Evolutionary conservation across 2,113 vertebrate genomes (phyloP).

Genomic region (Corythaixoides concolor): DNA sequence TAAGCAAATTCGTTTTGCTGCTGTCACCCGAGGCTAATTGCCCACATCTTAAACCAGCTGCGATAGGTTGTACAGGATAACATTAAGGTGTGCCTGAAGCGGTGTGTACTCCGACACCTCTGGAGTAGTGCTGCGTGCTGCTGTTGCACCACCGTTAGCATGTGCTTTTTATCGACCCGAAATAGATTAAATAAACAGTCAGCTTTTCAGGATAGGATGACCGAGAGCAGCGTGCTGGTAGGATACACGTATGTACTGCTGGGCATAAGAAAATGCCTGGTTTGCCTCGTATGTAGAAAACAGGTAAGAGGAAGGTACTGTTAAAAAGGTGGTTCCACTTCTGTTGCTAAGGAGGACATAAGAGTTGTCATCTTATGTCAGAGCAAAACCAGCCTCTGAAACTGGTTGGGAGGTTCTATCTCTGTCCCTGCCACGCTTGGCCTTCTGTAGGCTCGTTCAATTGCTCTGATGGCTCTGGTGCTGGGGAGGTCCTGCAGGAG

Average conservation of each 20-base stretch:
- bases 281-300: neutral
- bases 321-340: neutral
- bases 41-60: neutral
- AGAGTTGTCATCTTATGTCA: neutral
- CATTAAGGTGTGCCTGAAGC: neutral
- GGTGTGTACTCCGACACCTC: neutral
- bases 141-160: neutral
- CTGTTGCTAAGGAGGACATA: neutral
- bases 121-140: neutral
- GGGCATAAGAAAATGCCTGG: neutral
- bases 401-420: neutral
- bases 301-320: neutral
- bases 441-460: neutral
- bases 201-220: neutral
- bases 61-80: neutral
- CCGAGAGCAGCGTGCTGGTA: neutral
- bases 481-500: neutral
- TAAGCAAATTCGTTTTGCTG: neutral
- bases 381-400: neutral
- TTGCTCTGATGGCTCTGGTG: neutral
- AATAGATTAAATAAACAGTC: neutral
- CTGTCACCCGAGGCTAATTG: neutral
- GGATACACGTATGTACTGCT: fast-evolving
- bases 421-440: neutral
- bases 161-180: neutral